These are phyloP conservation scores for Theretra japonica DNA, from an alignment of 2,888 invertebrate genomes.

Conservation along the genomic window DNA sequence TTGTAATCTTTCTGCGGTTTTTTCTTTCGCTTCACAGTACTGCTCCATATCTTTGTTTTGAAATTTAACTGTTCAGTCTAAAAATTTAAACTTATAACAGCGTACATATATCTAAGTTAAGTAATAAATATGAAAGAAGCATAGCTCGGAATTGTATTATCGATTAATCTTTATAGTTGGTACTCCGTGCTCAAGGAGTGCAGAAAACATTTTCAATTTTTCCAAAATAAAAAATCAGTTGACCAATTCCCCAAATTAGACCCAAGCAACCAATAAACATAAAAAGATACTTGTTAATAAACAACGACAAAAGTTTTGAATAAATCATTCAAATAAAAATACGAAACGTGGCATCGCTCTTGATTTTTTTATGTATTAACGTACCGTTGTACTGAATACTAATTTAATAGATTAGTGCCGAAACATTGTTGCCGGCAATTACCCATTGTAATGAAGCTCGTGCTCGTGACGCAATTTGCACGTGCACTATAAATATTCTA, in stretches of 20 bases:
- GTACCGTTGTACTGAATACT: not conserved
- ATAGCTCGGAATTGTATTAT: no score
- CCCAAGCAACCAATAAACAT: no score
- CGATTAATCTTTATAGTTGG: no score
- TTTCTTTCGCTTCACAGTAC: conserved; percentile 43
- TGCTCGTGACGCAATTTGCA: conserved; percentile 18
- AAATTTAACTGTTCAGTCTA: conserved; percentile 55
- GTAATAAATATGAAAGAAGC: no score
- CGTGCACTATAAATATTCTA: conserved; percentile 15
- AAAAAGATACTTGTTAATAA: no score
- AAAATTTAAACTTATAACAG: not conserved
- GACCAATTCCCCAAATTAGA: no score
- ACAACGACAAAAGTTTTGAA: no score
- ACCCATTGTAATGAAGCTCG: conserved; percentile 7
- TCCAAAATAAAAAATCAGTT: no score
- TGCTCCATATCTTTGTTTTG: conserved; percentile 50
- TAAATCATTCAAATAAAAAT: no score
- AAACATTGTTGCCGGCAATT: conserved; percentile 17
- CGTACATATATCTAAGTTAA: not conserved
- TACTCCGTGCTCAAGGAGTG: no score
- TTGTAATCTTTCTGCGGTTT: conserved; percentile 35
- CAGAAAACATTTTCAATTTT: no score
- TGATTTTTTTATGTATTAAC: not conserved
- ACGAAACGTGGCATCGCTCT: no score
- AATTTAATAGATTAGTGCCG: not conserved